Percentiles rank a stretch among this genome's conserved stretches.
phyloP scores from a whole-genome alignment of 2,888 invertebrate genomes.

The Gibbula magus region DNA sequence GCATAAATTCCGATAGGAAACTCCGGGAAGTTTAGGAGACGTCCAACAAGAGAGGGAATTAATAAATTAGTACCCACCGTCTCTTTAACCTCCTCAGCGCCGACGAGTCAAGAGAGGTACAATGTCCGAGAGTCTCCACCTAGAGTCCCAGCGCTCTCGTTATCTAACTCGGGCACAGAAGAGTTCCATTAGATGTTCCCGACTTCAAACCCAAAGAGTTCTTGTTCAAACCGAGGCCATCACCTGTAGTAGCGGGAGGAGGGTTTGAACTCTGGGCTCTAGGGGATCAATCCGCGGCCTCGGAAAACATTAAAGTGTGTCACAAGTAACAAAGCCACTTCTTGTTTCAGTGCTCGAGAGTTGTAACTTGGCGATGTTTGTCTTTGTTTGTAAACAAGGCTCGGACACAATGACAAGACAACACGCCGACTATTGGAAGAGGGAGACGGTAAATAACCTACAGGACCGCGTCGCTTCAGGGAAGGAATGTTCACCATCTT shows the following conservation, averaged over 20 bases:
- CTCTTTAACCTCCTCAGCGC: too few relatives aligned
- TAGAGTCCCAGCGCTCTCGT: background rate
- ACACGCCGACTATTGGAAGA: constrained; percentile 7
- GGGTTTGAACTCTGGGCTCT: constrained; percentile 7
- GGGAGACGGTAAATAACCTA: constrained; percentile 7
- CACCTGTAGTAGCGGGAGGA: constrained; percentile 11
- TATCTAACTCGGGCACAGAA: background rate
- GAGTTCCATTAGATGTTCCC: constrained; percentile 12
- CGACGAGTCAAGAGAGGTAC: too few relatives aligned
- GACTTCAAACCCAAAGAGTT: constrained; percentile 2
- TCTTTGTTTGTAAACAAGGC: constrained; percentile 14
- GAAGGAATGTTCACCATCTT: background rate
- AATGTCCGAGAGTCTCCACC: too few relatives aligned
- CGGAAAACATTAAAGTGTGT: constrained; percentile 21
- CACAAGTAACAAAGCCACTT: constrained; percentile 12
- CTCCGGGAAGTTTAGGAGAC: too few relatives aligned
- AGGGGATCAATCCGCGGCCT: constrained; percentile 3
- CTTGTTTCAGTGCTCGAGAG: constrained; percentile 12
- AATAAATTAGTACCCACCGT: too few relatives aligned
- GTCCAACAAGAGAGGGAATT: too few relatives aligned
- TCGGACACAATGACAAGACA: constrained; percentile 11
- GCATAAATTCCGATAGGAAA: too few relatives aligned
- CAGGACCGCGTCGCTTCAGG: background rate
- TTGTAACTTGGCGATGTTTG: constrained; percentile 10
- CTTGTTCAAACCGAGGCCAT: background rate